Percentiles rank a stretch among this genome's conserved stretches.
These are phyloP conservation scores for Nomada ruficornis DNA, from an alignment of 2,888 invertebrate genomes.

Conservation along the genomic window DNA sequence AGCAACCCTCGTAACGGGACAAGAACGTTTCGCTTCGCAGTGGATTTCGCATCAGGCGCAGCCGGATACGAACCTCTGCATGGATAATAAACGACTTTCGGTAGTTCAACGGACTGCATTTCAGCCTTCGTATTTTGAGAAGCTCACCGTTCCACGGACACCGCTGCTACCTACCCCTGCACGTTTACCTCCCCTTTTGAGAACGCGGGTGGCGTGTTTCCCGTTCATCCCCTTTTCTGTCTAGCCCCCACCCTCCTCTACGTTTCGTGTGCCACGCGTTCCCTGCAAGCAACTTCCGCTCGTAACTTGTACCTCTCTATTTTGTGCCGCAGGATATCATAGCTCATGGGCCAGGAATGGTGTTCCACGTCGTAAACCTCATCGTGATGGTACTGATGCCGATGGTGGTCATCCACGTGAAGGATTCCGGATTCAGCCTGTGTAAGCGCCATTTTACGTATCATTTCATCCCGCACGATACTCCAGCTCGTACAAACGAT, in stretches of 20 bases:
- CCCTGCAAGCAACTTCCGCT: slow-evolving; percentile 61
- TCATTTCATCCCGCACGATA: slow-evolving; percentile 62
- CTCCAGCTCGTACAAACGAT: slow-evolving; percentile 19
- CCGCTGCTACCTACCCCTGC: background rate
- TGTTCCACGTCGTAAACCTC: slow-evolving; percentile 91
- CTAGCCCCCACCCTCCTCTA: background rate
- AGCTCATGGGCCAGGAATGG: slow-evolving; percentile 88
- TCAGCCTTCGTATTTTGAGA: slow-evolving; percentile 60
- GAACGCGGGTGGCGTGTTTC: slow-evolving; percentile 22
- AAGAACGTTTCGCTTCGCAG: slow-evolving; percentile 39
- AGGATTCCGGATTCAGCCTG: slow-evolving; percentile 91
- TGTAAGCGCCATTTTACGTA: slow-evolving; percentile 86
- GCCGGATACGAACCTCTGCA: slow-evolving; percentile 37
- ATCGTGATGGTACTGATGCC: slow-evolving; percentile 91
- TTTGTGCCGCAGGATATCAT: slow-evolving; percentile 88
- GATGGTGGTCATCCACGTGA: slow-evolving; percentile 91
- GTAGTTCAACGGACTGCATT: slow-evolving; percentile 53
- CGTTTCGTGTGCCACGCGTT: slow-evolving; percentile 28
- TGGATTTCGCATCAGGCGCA: slow-evolving; percentile 41
- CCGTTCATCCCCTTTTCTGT: background rate
- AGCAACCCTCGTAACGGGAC: slow-evolving; percentile 2
- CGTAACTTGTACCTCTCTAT: slow-evolving; percentile 73
- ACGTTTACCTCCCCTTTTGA: background rate
- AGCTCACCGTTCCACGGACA: slow-evolving; percentile 34
- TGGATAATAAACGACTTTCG: slow-evolving; percentile 61